Percentiles rank a stretch among this genome's conserved stretches.
Conservation (phyloP, 2,797 vertebrate species). For the Urosaurus nigricauda region DNA sequence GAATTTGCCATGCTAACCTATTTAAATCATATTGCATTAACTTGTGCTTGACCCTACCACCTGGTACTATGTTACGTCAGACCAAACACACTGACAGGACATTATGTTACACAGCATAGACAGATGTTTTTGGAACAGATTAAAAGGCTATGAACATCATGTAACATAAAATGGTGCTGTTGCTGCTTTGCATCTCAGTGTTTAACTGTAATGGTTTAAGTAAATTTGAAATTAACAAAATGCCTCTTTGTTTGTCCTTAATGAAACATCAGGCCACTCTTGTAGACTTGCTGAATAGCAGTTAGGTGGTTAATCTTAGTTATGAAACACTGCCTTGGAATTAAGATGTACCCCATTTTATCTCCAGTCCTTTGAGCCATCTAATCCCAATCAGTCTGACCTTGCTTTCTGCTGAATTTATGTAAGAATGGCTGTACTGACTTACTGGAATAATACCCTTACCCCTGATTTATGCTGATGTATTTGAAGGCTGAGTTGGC, state of each 20-base stretch:
- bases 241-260: constrained; percentile 27
- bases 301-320: neutral
- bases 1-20: constrained; percentile 3
- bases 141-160: constrained; percentile 22
- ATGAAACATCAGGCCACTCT: constrained; percentile 9
- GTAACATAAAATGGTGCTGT: constrained; percentile 2
- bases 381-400: constrained; percentile 9
- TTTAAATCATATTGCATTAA: constrained; percentile 45
- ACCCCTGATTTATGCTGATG: constrained; percentile 16
- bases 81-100: constrained; percentile 30
- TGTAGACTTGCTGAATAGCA: neutral
- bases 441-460: neutral
- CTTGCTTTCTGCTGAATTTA: constrained; percentile 18
- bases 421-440: neutral
- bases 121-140: constrained; percentile 32
- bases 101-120: constrained; percentile 14
- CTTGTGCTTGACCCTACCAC: constrained; percentile 17
- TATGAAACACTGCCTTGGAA: constrained; percentile 4
- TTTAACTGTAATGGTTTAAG: constrained; percentile 12
- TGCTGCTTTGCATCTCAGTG: constrained; percentile 1
- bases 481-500: neutral
- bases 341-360: neutral
- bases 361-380: constrained; percentile 8
- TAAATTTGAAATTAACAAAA: constrained; percentile 26
- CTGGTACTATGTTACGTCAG: constrained; percentile 15